phyloP scores from a whole-genome alignment of 2,797 vertebrate species.

The Eulemur albifrons region DNA sequence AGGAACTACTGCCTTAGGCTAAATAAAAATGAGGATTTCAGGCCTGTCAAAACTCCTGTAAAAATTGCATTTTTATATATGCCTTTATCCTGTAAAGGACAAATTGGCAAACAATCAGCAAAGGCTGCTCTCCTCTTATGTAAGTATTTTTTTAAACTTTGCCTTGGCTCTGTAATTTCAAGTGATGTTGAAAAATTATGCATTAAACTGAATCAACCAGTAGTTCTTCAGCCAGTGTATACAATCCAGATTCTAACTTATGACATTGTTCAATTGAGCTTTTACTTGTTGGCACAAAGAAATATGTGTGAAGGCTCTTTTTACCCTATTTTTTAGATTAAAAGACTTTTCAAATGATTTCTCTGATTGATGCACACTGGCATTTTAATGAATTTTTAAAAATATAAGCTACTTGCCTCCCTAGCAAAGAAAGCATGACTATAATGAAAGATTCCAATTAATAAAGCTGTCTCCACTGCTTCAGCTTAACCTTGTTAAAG shows the following conservation, averaged over 20 bases:
- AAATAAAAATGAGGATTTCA: neutral
- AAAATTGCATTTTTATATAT: neutral
- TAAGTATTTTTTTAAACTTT: neutral
- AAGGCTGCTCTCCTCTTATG: neutral
- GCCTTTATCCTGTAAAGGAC: neutral
- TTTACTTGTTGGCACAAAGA: neutral
- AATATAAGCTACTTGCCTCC: neutral
- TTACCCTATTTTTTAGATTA: slow-evolving; percentile 46
- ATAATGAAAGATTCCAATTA: slow-evolving; percentile 32
- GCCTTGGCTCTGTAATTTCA: slow-evolving; percentile 28
- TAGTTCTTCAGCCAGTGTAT: neutral
- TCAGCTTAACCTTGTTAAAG: slow-evolving; percentile 23
- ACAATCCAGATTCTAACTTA: neutral
- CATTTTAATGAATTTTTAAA: slow-evolving; percentile 50
- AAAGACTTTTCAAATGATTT: slow-evolving; percentile 42
- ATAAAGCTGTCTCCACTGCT: slow-evolving; percentile 22
- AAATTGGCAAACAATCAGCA: neutral
- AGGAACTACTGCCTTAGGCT: neutral
- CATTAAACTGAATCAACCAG: neutral
- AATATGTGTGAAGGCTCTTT: neutral
- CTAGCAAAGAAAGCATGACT: slow-evolving; percentile 42
- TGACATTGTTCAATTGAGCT: neutral
- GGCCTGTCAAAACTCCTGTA: neutral
- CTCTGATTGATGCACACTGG: neutral
- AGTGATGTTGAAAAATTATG: slow-evolving; percentile 25